Evolutionary conservation across 2,113 vertebrate species (phyloP).

Genomic region (Otis tarda): DNA sequence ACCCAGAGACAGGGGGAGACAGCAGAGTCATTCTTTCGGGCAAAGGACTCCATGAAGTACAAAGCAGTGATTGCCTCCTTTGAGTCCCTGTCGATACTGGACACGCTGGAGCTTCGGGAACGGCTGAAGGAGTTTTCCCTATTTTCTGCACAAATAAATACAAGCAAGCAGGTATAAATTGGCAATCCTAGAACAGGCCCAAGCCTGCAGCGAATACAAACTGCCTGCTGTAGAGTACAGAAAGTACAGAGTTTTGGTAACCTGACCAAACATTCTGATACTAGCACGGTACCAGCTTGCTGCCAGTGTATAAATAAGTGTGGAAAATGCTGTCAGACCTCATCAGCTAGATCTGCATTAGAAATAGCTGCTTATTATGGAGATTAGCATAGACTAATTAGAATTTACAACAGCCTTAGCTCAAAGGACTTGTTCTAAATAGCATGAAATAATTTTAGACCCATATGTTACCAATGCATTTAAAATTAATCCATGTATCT

Average conservation of each 20-base stretch:
- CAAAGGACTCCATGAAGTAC: constrained; percentile 92
- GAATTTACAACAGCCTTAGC: constrained; percentile 55
- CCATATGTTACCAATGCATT: constrained; percentile 35
- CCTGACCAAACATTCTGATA: background rate
- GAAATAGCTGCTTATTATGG: constrained; percentile 59
- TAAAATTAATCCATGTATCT: constrained; percentile 51
- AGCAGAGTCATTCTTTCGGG: constrained; percentile 83
- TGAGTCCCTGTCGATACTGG: constrained; percentile 95
- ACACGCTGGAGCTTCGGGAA: constrained; percentile 96
- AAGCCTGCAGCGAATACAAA: background rate
- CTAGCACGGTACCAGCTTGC: background rate
- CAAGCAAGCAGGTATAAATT: background rate
- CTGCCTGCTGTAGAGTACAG: background rate
- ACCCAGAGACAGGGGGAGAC: constrained; percentile 93
- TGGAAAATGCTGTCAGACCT: constrained; percentile 45
- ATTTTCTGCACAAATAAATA: constrained; percentile 79
- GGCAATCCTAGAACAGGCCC: background rate
- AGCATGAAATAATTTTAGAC: constrained; percentile 50
- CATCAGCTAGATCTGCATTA: constrained; percentile 52
- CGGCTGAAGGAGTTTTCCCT: constrained; percentile 96
- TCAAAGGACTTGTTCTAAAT: constrained; percentile 65
- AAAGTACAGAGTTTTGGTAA: background rate
- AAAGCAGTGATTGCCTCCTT: constrained; percentile 93
- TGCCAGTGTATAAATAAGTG: background rate
- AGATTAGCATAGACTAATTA: constrained; percentile 57